Conservation (phyloP, 2,797 vertebrate genomes). For the Enteromius afrohamiltoni region DNA sequence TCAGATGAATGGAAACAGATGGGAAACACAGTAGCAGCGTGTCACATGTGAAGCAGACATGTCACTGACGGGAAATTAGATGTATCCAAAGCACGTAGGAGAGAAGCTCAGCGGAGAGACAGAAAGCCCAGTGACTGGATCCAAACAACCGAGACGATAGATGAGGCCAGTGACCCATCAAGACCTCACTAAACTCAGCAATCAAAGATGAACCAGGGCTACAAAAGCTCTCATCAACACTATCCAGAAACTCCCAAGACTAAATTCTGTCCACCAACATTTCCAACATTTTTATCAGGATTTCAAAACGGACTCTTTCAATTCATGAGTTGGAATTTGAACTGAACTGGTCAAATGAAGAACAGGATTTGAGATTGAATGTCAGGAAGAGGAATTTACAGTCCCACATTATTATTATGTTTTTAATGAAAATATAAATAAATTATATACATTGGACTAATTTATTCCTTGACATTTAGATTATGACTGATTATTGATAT, state of each 20-base stretch:
- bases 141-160: slow-evolving; percentile 57
- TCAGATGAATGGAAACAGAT: slow-evolving; percentile 38
- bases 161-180: slow-evolving; percentile 63
- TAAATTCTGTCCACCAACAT: slow-evolving; percentile 11
- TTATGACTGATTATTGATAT: not conserved
- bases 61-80: slow-evolving; percentile 59
- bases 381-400: not conserved
- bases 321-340: not conserved
- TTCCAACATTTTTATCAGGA: slow-evolving; percentile 8
- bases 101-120: slow-evolving; percentile 50
- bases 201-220: slow-evolving; percentile 61
- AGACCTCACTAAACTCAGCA: slow-evolving; percentile 63
- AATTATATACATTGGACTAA: not conserved
- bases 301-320: not conserved
- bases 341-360: not conserved
- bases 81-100: slow-evolving; percentile 47
- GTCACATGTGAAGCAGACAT: slow-evolving; percentile 44
- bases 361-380: not conserved
- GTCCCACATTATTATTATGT: not conserved
- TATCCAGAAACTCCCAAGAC: slow-evolving; percentile 12
- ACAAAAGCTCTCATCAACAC: slow-evolving; percentile 56
- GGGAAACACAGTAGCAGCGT: slow-evolving; percentile 46
- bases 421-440: too few species aligned
- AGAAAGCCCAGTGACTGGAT: slow-evolving; percentile 57
- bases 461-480: not conserved